Base-by-base conservation (phyloP, 2,113 vertebrate genomes). In the Todiramphus saurophagus region DNA sequence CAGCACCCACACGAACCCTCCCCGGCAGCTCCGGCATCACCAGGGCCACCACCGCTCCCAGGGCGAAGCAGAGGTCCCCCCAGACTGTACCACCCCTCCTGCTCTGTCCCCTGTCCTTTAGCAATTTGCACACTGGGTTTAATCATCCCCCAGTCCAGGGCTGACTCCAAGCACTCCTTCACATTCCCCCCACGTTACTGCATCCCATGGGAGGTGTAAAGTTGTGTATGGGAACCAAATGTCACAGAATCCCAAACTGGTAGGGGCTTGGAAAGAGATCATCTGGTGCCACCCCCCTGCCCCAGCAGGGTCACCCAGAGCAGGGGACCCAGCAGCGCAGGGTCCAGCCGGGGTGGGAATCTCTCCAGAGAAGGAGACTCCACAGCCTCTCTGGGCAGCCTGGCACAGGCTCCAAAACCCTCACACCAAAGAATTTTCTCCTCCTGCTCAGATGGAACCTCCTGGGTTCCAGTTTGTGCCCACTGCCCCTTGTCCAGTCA, bases 1-100 rank as follows among this genome's bases (percentile, higher is more conserved):
- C 8, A 0, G 51, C 62, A 21, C 7, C n/a, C 44, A 28, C 11
- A 5, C 1, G 2, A 72, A 41, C 35, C 39, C 39, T 23, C 31
- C 20, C 13, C 7, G 0, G 8, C 1, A 5, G 63, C 64, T 15
- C 11, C 19, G 2, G 60, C 25, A 3, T 14, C 66, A 27, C 0
- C 2, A 0, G 21, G 25, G 66, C 16, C 70, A 60, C 58, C 75
- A 58, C 35, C 14, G 8, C 4, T 5, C 23, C 12, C n/a, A 28
- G n/a, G 63, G n/a, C 77, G 83, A 56, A 87, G 25, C 44, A 43
- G 35, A 44, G 25, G 10, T 58, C 28, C 80, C 37, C 41, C 5
- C 1, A 19, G 31, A 50, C 20, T 3, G 31, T 74, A 82, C 30
- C 21, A 50, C 37, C 70, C 51, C 91, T 41, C 46, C 55, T 20